Evolutionary conservation across 2,888 invertebrate species (phyloP).

Genomic region (Spodoptera picta): DNA sequence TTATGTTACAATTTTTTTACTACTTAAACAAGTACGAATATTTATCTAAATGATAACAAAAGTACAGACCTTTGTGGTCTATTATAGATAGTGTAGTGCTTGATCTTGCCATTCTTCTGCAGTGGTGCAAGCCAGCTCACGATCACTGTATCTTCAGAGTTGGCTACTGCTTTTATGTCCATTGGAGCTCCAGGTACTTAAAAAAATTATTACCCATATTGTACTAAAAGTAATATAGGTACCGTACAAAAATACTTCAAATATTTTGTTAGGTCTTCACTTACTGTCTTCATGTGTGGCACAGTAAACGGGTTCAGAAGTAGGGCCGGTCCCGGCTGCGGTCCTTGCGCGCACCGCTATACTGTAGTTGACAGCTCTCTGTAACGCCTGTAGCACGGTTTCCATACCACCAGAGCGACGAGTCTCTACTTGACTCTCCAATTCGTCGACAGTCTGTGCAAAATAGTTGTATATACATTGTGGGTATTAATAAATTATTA

Average conservation of each 20-base stretch:
- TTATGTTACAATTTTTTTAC: not conserved
- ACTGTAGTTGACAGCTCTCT: slow-evolving; percentile 95
- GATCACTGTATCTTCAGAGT: slow-evolving; percentile 94
- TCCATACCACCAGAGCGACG: slow-evolving; percentile 93
- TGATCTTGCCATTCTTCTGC: slow-evolving; percentile 94
- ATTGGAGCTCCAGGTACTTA: slow-evolving; percentile 95
- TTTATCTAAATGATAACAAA: not conserved
- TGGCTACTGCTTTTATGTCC: slow-evolving; percentile 93
- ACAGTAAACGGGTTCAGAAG: slow-evolving; percentile 92
- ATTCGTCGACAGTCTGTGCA: slow-evolving; percentile 68
- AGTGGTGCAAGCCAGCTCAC: slow-evolving; percentile 95
- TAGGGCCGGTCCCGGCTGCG: slow-evolving; percentile 94
- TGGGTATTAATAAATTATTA: no score
- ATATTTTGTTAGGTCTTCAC: slow-evolving; percentile 24
- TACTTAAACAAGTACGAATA: not conserved
- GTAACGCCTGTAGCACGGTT: slow-evolving; percentile 91
- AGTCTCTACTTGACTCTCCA: slow-evolving; percentile 87
- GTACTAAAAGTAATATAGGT: no score
- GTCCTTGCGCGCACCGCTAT: slow-evolving; percentile 94
- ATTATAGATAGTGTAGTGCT: slow-evolving; percentile 94
- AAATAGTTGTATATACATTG: not conserved
- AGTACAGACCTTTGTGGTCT: slow-evolving; percentile 85
- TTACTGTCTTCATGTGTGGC: slow-evolving; percentile 94
- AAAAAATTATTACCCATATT: slow-evolving; percentile 17
- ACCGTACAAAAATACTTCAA: no score